Evolutionary conservation across 2,113 vertebrate species (phyloP).

Genomic region (Petrocephalus microphthalmus): DNA sequence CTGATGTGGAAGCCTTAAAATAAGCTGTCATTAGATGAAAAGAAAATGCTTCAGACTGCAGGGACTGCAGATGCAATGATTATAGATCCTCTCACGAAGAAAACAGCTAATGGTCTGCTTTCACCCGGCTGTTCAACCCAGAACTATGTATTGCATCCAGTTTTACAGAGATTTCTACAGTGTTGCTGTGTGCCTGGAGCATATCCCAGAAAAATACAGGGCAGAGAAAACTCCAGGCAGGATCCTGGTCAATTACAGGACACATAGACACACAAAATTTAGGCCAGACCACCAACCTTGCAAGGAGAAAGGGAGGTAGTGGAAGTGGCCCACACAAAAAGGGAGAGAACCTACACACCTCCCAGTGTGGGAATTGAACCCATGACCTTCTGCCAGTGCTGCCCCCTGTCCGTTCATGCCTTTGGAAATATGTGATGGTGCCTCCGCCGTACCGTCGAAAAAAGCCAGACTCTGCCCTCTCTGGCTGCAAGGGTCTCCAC

Average conservation of each 20-base stretch:
- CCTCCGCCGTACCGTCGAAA: background rate
- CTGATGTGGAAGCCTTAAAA: background rate
- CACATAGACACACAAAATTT: background rate
- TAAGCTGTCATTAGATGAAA: background rate
- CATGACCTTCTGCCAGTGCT: background rate
- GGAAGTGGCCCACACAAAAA: background rate
- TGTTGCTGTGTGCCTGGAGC: background rate
- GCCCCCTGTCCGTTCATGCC: background rate
- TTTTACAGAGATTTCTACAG: background rate
- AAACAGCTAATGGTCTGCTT: background rate
- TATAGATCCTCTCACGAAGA: background rate
- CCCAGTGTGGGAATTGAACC: background rate
- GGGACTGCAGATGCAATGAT: background rate
- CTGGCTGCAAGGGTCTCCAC: background rate
- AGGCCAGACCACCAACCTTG: background rate
- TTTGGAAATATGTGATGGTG: background rate
- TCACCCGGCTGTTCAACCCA: background rate
- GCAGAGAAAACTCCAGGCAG: background rate
- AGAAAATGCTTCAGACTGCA: background rate
- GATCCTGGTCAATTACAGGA: background rate
- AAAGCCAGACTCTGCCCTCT: background rate
- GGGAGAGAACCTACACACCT: background rate
- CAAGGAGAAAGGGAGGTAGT: background rate
- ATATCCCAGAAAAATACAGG: background rate
- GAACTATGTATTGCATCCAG: background rate